A percentile compares a stretch with the other conserved stretches of the same genome.
These are phyloP conservation scores for Sebastes elongatus DNA, from an alignment of 2,797 vertebrate species.

Conservation along the genomic window DNA sequence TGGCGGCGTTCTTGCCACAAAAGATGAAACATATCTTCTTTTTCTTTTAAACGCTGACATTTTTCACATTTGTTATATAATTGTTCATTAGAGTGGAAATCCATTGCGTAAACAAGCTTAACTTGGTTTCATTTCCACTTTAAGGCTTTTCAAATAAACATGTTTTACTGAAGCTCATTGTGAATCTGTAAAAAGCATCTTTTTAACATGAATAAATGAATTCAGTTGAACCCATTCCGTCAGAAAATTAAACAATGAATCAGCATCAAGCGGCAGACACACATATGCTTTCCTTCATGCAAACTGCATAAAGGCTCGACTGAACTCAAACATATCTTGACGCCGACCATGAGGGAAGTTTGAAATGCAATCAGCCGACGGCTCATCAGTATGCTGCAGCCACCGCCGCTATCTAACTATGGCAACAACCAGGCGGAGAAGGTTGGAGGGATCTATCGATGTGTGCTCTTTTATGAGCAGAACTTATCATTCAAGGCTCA, in stretches of 20 bases:
- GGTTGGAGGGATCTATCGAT: constrained; percentile 52
- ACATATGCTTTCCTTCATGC: background rate
- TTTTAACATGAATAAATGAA: constrained; percentile 33
- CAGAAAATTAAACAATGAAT: constrained; percentile 21
- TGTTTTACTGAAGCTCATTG: background rate
- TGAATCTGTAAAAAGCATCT: constrained; percentile 5
- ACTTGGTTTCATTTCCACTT: no score
- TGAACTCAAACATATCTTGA: constrained; percentile 40
- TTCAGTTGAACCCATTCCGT: constrained; percentile 34
- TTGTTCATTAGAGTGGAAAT: no score
- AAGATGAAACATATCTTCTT: no score
- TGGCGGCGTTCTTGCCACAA: no score
- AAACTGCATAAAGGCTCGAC: background rate
- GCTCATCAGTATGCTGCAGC: constrained; percentile 69
- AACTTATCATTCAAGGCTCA: constrained; percentile 70
- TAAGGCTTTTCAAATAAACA: background rate
- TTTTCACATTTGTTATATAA: no score
- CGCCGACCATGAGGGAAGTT: constrained; percentile 30
- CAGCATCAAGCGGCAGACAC: background rate
- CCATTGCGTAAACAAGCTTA: no score
- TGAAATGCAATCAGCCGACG: constrained; percentile 50
- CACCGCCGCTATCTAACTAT: constrained; percentile 7
- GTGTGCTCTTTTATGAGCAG: constrained; percentile 56
- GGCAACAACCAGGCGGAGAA: constrained; percentile 58
- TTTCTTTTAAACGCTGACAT: no score